Evolutionary conservation across 2,797 vertebrate species (phyloP).

Genomic region (Clamator glandarius): DNA sequence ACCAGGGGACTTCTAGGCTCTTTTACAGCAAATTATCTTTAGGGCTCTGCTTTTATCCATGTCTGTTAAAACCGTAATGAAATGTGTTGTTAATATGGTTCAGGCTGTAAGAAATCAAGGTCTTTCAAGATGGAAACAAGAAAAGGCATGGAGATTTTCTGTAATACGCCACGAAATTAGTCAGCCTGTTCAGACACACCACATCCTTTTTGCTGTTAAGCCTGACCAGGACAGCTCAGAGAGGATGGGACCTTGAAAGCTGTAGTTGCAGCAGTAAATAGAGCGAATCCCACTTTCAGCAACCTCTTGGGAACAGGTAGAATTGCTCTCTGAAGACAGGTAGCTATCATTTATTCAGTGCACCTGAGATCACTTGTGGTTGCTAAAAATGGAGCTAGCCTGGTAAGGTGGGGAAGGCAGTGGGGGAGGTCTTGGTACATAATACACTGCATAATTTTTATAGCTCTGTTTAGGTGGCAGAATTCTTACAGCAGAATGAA

Average conservation of each 20-base stretch:
- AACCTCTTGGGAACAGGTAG: neutral
- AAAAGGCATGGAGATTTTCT: neutral
- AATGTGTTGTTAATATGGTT: neutral
- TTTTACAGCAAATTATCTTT: neutral
- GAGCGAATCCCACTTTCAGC: neutral
- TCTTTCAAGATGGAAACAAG: neutral
- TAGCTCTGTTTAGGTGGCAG: conserved; percentile 34
- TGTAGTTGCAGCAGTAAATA: neutral
- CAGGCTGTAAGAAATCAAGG: neutral
- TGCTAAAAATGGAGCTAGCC: conserved; percentile 24
- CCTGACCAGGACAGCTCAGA: neutral
- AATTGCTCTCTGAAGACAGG: conserved; percentile 1
- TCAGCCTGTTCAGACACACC: neutral
- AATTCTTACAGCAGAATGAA: conserved; percentile 47
- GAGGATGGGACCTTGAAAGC: neutral
- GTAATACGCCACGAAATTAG: neutral
- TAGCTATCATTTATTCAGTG: neutral
- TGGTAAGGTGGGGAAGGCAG: conserved; percentile 7
- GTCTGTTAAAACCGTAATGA: neutral
- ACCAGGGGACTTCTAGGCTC: neutral
- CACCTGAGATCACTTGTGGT: neutral
- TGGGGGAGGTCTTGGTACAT: conserved; percentile 16
- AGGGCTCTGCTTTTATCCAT: neutral
- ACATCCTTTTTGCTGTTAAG: neutral
- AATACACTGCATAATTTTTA: neutral